phyloP scores from a whole-genome alignment of 2,888 invertebrate genomes.

The Galeruca laticollis region DNA sequence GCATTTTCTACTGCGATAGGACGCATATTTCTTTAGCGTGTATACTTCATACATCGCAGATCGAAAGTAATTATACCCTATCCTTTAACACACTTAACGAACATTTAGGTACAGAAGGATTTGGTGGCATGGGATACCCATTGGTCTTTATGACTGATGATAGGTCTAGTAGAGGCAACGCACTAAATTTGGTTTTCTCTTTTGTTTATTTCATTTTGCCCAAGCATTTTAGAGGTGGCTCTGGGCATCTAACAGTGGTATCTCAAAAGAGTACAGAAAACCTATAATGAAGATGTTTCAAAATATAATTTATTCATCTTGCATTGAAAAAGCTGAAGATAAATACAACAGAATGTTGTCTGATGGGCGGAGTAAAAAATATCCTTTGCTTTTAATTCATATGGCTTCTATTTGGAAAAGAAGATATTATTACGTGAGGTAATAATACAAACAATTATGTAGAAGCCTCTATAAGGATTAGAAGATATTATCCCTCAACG shows the following conservation, averaged over 20 bases:
- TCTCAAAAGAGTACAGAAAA: conserved; percentile 2
- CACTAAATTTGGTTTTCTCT: conserved; percentile 12
- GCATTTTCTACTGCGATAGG: too few species aligned
- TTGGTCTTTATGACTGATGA: conserved; percentile 19
- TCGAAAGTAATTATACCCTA: conserved; percentile 15
- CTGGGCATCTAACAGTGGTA: conserved; percentile 11
- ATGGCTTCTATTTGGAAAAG: conserved; percentile 4
- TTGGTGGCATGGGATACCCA: conserved; percentile 21
- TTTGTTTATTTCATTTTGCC: conserved; percentile 16
- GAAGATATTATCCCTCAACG: too few species aligned
- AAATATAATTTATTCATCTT: too few species aligned
- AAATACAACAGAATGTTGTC: conserved; percentile 10
- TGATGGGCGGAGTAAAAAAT: too few species aligned
- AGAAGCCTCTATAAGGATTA: too few species aligned
- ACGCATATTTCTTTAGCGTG: too few species aligned
- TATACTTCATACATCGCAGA: conserved; percentile 11
- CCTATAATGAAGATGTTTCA: conserved; percentile 15
- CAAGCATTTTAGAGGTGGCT: conserved; percentile 11
- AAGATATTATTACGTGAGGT: too few species aligned
- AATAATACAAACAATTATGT: too few species aligned
- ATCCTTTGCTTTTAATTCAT: background rate
- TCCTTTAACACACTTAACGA: conserved; percentile 19
- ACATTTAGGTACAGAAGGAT: conserved; percentile 5
- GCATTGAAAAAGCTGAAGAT: conserved; percentile 20
- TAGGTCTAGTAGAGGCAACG: conserved; percentile 6